Evolutionary conservation across 2,797 vertebrate species (phyloP).

Genomic region (Meriones psammophilus): DNA sequence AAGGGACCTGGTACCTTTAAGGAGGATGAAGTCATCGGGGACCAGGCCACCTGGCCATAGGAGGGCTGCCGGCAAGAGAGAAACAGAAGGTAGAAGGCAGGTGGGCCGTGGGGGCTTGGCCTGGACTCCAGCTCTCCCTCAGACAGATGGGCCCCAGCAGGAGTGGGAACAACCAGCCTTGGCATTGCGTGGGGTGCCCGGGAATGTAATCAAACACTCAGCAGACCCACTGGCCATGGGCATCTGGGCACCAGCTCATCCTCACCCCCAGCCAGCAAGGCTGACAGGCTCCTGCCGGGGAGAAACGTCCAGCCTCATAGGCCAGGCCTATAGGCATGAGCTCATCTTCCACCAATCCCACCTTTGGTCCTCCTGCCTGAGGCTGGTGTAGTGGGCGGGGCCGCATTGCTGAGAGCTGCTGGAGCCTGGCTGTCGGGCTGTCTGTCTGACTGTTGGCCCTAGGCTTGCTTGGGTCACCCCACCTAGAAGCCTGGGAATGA

Average conservation of each 20-base stretch:
- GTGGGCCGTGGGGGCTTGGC: constrained; percentile 84
- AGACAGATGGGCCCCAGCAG: constrained; percentile 87
- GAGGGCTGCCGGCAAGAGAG: constrained; percentile 80
- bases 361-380: background rate
- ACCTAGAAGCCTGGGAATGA: background rate
- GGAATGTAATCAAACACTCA: constrained; percentile 77
- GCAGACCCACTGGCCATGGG: constrained; percentile 69
- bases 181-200: constrained; percentile 75
- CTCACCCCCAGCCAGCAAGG: constrained; percentile 30
- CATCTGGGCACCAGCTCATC: constrained; percentile 66
- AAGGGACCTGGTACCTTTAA: constrained; percentile 85
- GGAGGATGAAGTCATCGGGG: constrained; percentile 88
- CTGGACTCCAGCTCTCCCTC: constrained; percentile 82
- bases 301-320: constrained; percentile 61
- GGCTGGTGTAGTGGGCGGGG: background rate
- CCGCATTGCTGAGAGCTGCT: background rate
- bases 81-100: constrained; percentile 88
- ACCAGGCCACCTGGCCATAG: constrained; percentile 85
- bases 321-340: constrained; percentile 75
- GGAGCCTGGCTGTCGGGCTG: background rate
- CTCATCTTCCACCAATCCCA: constrained; percentile 82
- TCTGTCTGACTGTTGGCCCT: background rate
- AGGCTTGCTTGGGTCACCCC: constrained; percentile 29
- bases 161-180: constrained; percentile 72
- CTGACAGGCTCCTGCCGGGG: constrained; percentile 57